Evolutionary conservation across 2,113 vertebrate genomes (phyloP).

Genomic region (Pachypanchax playfairii): DNA sequence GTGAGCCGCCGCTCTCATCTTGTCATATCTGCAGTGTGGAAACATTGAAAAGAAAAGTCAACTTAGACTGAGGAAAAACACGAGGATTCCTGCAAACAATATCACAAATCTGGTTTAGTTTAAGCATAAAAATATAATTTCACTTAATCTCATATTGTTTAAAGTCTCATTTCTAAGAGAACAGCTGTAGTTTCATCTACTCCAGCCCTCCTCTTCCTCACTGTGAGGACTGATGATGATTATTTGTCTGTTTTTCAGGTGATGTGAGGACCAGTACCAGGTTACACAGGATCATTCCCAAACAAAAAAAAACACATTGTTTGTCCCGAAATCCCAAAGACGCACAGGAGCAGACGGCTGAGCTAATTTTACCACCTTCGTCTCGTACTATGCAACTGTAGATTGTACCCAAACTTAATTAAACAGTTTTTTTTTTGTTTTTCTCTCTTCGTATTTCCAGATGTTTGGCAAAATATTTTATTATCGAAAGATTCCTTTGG

Average conservation of each 20-base stretch:
- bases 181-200: slow-evolving; percentile 21
- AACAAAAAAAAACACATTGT: slow-evolving; percentile 31
- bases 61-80: too few species aligned
- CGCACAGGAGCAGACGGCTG: slow-evolving; percentile 82
- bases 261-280: slow-evolving; percentile 66
- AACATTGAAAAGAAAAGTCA: too few species aligned
- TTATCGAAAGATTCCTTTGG: slow-evolving; percentile 38
- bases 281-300: slow-evolving; percentile 41
- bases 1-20: too few species aligned
- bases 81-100: too few species aligned
- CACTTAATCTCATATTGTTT: too few species aligned
- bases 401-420: slow-evolving; percentile 82
- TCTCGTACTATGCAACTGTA: slow-evolving; percentile 96
- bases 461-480: slow-evolving; percentile 76
- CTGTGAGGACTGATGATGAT: neutral
- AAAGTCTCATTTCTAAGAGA: slow-evolving; percentile 18
- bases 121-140: too few species aligned
- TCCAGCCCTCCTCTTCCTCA: slow-evolving; percentile 3
- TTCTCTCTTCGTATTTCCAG: slow-evolving; percentile 80
- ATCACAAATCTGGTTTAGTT: too few species aligned
- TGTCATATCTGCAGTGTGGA: too few species aligned
- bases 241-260: slow-evolving; percentile 57
- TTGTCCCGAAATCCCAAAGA: slow-evolving; percentile 89
- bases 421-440: slow-evolving; percentile 83
- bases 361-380: slow-evolving; percentile 73